phyloP scores from a whole-genome alignment of 2,113 vertebrate species.

The Gulo gulo region DNA sequence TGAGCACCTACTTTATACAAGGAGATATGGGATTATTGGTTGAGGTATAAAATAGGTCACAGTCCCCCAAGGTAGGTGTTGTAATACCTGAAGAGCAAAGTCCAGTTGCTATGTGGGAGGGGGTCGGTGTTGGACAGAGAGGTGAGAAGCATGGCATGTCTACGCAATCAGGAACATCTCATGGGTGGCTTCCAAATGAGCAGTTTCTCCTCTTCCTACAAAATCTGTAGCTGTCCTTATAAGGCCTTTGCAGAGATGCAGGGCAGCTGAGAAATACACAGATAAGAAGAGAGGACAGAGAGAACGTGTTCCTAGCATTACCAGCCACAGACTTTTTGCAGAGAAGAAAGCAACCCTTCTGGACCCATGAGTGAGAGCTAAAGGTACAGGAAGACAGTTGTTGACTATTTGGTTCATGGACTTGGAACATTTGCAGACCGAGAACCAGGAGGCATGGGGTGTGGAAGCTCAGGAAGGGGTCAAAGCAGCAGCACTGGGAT shows the following conservation, averaged over 20 bases:
- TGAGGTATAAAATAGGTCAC: background rate
- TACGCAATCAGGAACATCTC: fast-evolving
- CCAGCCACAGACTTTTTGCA: background rate
- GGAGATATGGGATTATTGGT: fast-evolving
- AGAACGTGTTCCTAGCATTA: background rate
- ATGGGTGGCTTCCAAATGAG: background rate
- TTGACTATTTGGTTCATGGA: background rate
- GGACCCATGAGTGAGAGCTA: background rate
- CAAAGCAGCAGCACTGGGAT: background rate
- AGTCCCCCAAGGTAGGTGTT: fast-evolving
- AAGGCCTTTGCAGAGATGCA: background rate
- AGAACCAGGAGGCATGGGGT: background rate
- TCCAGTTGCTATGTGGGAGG: background rate
- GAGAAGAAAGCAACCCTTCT: background rate
- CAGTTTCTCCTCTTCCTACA: background rate
- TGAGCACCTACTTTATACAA: too few relatives aligned
- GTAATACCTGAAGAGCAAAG: background rate
- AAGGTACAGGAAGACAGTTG: fast-evolving
- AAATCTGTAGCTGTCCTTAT: too few relatives aligned
- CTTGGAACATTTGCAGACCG: background rate
- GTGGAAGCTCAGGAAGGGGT: background rate
- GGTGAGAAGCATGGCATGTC: background rate
- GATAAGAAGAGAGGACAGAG: background rate
- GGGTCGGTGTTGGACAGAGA: background rate
- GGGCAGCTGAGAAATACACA: background rate